Conservation (phyloP, 2,888 invertebrate species). For the Harpalus rufipes region DNA sequence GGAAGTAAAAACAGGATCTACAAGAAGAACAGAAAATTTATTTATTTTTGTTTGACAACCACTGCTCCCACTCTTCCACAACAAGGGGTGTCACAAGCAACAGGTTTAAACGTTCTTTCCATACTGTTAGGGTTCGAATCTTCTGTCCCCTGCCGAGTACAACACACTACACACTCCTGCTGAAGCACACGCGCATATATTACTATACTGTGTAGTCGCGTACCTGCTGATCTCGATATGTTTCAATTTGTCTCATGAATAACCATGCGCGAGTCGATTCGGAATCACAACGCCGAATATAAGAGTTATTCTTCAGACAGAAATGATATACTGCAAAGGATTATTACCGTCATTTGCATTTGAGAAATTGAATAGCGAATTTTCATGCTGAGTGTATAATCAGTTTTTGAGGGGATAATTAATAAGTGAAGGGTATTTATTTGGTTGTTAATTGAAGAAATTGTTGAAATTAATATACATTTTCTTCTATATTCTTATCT, state of each 20-base stretch:
- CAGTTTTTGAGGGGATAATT: constrained; percentile 22
- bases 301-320: constrained; percentile 15
- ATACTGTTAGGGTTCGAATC: constrained; percentile 22
- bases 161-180: constrained; percentile 38
- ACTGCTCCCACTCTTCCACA: background rate
- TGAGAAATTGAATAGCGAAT: constrained; percentile 62
- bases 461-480: background rate
- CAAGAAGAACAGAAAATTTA: too few species aligned
- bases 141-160: constrained; percentile 47
- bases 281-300: constrained; percentile 42
- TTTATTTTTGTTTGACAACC: background rate
- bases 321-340: constrained; percentile 55
- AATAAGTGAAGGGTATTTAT: background rate
- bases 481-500: too few species aligned
- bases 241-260: constrained; percentile 67
- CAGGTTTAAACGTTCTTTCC: constrained; percentile 43
- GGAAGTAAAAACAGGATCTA: too few species aligned
- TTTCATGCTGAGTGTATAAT: constrained; percentile 18
- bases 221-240: constrained; percentile 64
- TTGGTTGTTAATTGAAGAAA: constrained; percentile 8
- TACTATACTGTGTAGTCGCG: background rate
- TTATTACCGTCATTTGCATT: constrained; percentile 61
- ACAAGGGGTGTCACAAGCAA: constrained; percentile 28
- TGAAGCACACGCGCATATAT: constrained; percentile 34
- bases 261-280: constrained; percentile 40